Evolutionary conservation across 2,888 invertebrate genomes (phyloP).

Genomic region (Apoderus coryli): DNA sequence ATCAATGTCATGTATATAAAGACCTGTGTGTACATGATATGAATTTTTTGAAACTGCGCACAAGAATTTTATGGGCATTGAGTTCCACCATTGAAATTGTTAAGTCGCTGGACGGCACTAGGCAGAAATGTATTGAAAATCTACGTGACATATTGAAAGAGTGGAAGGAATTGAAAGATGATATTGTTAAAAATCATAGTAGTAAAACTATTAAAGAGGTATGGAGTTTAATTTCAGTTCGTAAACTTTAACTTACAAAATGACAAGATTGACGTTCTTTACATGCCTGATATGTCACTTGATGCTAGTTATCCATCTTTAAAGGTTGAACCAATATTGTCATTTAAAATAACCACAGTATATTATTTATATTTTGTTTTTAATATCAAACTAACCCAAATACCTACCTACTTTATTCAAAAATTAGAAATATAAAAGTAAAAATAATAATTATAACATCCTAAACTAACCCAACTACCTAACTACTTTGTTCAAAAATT

Average conservation of each 20-base stretch:
- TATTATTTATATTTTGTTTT: too few species aligned
- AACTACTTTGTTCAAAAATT: too few species aligned
- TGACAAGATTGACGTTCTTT: not conserved
- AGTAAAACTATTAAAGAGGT: constrained; percentile 1
- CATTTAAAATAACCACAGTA: too few species aligned
- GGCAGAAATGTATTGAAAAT: constrained; percentile 22
- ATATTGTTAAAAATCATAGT: constrained; percentile 8
- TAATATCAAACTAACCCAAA: too few species aligned
- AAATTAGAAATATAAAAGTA: too few species aligned
- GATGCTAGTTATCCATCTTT: too few species aligned
- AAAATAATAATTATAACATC: too few species aligned
- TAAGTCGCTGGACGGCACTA: constrained; percentile 22
- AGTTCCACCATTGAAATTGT: constrained; percentile 23
- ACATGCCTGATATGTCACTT: too few species aligned
- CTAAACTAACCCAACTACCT: too few species aligned
- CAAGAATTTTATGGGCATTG: constrained; percentile 23
- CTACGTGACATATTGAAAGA: constrained; percentile 21
- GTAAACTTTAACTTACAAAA: not conserved
- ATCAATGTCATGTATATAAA: constrained; percentile 28
- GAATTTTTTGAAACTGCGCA: constrained; percentile 25
- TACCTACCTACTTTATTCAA: too few species aligned
- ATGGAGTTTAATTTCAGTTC: not conserved
- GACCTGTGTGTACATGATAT: constrained; percentile 26
- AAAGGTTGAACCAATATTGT: too few species aligned
- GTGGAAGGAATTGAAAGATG: constrained; percentile 22